Evolutionary conservation across 2,113 vertebrate genomes (phyloP).

Genomic region (Poeciliopsis retropinna): DNA sequence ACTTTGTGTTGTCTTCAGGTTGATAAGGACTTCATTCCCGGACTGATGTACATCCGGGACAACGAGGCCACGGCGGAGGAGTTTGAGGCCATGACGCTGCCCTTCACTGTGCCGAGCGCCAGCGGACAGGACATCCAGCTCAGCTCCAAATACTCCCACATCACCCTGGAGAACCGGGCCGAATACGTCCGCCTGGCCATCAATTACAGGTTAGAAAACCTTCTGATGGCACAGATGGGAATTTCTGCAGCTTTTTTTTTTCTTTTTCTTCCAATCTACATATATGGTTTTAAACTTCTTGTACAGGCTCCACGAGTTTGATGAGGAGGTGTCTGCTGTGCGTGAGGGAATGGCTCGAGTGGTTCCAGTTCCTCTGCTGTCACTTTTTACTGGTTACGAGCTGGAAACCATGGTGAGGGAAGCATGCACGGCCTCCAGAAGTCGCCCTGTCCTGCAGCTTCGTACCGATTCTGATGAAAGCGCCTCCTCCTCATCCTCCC

Average conservation of each 20-base stretch:
- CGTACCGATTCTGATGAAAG: neutral
- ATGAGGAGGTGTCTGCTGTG: conserved; percentile 96
- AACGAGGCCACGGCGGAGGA: conserved; percentile 96
- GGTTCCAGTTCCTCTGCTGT: conserved; percentile 94
- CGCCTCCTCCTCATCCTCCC: no score
- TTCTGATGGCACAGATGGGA: neutral
- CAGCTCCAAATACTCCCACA: conserved; percentile 95
- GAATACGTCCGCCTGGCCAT: conserved; percentile 97
- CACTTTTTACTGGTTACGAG: conserved; percentile 96
- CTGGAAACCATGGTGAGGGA: conserved; percentile 93
- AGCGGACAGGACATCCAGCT: conserved; percentile 97
- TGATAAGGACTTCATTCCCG: conserved; percentile 99
- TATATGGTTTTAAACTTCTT: neutral
- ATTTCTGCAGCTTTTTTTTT: neutral
- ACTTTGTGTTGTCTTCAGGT: conserved; percentile 78
- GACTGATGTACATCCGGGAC: conserved; percentile 98
- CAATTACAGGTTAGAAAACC: conserved; percentile 88
- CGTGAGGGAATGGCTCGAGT: conserved; percentile 98
- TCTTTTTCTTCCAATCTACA: no score
- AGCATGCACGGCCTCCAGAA: accelerated
- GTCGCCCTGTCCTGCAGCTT: accelerated
- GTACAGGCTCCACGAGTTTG: conserved; percentile 94
- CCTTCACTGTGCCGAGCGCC: conserved; percentile 96
- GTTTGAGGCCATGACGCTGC: conserved; percentile 96
- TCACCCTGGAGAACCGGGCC: conserved; percentile 92